Evolutionary conservation across 2,113 vertebrate genomes (phyloP), one percentile per base, ranked within the genome.

Genomic region (Neolamprologus longior): DNA sequence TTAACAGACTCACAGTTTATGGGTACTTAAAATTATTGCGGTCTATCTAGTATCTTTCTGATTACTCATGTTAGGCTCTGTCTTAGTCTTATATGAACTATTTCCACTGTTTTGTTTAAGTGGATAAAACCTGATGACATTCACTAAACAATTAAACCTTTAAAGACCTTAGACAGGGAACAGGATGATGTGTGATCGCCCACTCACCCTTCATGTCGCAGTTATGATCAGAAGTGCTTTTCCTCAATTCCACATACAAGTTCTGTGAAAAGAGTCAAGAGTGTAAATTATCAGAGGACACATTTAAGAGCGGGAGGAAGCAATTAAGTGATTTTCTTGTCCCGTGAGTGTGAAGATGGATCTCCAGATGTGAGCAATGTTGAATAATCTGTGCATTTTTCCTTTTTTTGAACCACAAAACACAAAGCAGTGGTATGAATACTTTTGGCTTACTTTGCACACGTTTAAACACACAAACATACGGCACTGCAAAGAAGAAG

Each of bases 191-290:
- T n/a, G 6, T 37, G 7, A 53, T 54, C 15, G 11, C 86, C n/a
- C 28, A 82, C 92, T 94, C 71, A 95, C 94, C 95, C 66, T 91
- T 81, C 6, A 91, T 84, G 76, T 83, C 82, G 84, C 88, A 81
- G 73, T 90, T 87, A 68, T 81, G 66, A 42, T 82, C 63, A 10
- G 80, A 82, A 50, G 86, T 86, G 24, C 81, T 83, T 63, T 81
- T 80, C 73, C 55, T 90, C 80, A 82, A 28, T 50, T 91, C 91
- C 55, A 81, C 78, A 12, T 52, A 89, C 81, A 92, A 54, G 88
- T 92, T 92, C 95, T 95, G 88, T 68, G n/a, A 47, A 84, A 63
- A 89, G 47, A 40, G 15, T 14, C 9, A 81, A 47, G n/a, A 54
- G 63, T 17, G 15, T 82, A 66, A 85, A 86, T 87, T 10, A 86